Conservation (phyloP, 2,113 vertebrate species). For the Thunnus maccoyii region DNA sequence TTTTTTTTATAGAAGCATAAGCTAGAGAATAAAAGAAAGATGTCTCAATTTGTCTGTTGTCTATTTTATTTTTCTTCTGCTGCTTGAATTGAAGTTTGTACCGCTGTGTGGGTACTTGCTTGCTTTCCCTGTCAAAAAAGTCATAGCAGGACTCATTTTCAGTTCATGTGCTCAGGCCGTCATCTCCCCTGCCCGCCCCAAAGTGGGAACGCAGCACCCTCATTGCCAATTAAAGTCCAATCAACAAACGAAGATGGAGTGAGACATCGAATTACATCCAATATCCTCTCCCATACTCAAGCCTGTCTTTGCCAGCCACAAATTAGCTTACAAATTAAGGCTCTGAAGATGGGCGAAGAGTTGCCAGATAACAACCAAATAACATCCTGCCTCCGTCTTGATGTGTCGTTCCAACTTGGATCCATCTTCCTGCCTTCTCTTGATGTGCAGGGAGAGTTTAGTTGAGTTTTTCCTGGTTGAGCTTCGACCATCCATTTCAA, state of each 20-base stretch:
- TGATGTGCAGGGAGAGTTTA: constrained; percentile 53
- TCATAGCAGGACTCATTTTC: constrained; percentile 37
- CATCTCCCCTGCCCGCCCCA: constrained; percentile 55
- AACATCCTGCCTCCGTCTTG: constrained; percentile 80
- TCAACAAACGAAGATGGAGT: constrained; percentile 77
- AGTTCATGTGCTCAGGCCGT: constrained; percentile 31
- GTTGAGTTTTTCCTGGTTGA: constrained; percentile 41
- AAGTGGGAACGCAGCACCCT: constrained; percentile 69
- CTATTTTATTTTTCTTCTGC: background rate
- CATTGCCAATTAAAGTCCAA: constrained; percentile 83
- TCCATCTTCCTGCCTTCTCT: constrained; percentile 64
- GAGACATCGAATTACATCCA: constrained; percentile 82
- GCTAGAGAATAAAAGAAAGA: constrained; percentile 3
- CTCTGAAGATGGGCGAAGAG: constrained; percentile 64
- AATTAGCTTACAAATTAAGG: constrained; percentile 83
- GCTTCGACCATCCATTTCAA: constrained; percentile 50
- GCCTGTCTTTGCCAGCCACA: constrained; percentile 70
- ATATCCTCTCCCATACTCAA: constrained; percentile 78
- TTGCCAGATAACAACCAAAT: constrained; percentile 74
- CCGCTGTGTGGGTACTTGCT: constrained; percentile 1
- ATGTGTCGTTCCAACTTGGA: constrained; percentile 74
- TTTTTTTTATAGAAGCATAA: background rate
- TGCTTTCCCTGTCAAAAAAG: constrained; percentile 5
- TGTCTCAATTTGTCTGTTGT: background rate
- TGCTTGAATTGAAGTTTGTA: constrained; percentile 13